Evolutionary conservation across 2,797 vertebrate species (phyloP), one percentile per base, ranked within the genome.

Genomic region (Oreochromis grahami): DNA sequence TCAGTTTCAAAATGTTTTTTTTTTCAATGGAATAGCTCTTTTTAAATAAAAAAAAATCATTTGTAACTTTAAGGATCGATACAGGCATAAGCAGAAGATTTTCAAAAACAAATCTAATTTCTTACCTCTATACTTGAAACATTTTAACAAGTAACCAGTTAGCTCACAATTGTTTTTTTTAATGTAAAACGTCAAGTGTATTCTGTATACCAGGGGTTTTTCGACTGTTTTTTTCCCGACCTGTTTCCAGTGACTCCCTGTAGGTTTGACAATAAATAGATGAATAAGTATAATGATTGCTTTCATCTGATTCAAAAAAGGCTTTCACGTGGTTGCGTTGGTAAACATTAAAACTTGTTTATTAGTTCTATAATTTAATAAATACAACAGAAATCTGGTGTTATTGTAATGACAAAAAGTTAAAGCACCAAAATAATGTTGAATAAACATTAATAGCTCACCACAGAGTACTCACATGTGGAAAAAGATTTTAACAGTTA

Each of bases 1-100:
- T 0, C 14, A 26, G 6, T 45, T 70, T 14, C 38, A 5, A 12
- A 29, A 26, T 26, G 24, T 2, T 8, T 8, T 58, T 8, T 58
- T 58, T 10, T 8, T 0, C 8, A 34, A 68, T 26, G 13, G 2
- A 43, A 26, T 43, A 17, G 34, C 38, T 48, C 24, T 26, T 48
- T 72, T 72, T 5, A 3, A 72, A 32, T 4, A 26, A 65, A 56
- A 41, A 41, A 12, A 10, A 19, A 19, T 1, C 0, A 0, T 11
- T 72, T 26, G 14, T 50, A 50, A 74, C 4, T 74, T 72, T 74
- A 19, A 11, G 1, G 4, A 12, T 32, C 4, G 0, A 72, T 72
- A 32, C 3, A 12, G 15, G 3, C 0, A 72, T 19, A 5, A 48
- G 24, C 2, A 48, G 15, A 19, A 48, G 3, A 72, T 45, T 45